A percentile compares a stretch with the other conserved stretches of the same genome.
phyloP scores from a whole-genome alignment of 2,797 vertebrate species.

The Aviceda leuphotes region DNA sequence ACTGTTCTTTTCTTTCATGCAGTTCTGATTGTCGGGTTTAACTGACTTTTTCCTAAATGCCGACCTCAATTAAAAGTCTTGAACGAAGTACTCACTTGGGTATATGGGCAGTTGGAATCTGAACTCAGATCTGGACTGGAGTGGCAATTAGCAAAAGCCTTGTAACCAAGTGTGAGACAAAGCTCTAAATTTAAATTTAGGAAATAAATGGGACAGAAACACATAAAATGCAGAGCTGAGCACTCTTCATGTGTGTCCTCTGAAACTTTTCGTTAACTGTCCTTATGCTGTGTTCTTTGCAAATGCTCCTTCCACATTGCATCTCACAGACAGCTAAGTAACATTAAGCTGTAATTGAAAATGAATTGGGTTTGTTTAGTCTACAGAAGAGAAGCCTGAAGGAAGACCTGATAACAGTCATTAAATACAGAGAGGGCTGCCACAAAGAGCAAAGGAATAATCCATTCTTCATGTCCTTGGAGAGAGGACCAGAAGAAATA shows the following conservation, averaged over 20 bases:
- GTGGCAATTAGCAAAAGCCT: neutral
- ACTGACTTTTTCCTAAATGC: neutral
- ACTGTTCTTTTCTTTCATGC: neutral
- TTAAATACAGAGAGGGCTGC: neutral
- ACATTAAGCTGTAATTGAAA: slow-evolving; percentile 2
- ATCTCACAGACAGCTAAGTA: neutral
- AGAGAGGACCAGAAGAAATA: neutral
- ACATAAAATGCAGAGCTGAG: neutral
- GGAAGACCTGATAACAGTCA: slow-evolving; percentile 16
- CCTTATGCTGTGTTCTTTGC: neutral
- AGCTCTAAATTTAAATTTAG: neutral
- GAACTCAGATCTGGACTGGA: neutral
- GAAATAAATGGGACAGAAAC: neutral
- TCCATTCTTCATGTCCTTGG: neutral
- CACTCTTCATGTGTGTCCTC: neutral
- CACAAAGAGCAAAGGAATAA: neutral
- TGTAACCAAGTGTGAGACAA: neutral
- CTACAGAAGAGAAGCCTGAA: slow-evolving; percentile 19
- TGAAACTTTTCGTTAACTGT: neutral
- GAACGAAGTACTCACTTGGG: neutral
- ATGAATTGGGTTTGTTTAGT: slow-evolving; percentile 19
- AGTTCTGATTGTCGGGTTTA: neutral
- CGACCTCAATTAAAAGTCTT: neutral
- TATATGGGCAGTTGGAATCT: neutral
- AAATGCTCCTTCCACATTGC: neutral